Conservation (phyloP, 2,797 vertebrate genomes). For the Myotis myotis region DNA sequence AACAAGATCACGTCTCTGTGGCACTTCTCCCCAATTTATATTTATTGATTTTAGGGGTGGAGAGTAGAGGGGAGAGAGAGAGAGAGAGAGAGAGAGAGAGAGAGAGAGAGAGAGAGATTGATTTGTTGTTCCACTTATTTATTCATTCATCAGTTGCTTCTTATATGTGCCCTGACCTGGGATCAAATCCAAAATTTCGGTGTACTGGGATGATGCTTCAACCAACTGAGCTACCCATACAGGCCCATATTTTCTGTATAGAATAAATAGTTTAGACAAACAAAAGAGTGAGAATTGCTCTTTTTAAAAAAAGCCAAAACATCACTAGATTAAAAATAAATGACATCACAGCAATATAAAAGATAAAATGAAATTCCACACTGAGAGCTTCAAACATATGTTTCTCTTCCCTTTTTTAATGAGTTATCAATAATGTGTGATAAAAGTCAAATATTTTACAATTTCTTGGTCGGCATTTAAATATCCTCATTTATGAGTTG, state of each 20-base stretch:
- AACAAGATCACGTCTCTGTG: not conserved
- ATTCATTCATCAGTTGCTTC: no score
- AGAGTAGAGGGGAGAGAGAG: no score
- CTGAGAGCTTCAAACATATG: not conserved
- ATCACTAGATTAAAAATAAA: not conserved
- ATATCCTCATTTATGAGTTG: not conserved
- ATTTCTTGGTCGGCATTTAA: not conserved
- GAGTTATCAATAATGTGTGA: not conserved
- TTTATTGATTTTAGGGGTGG: not conserved
- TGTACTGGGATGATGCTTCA: not conserved
- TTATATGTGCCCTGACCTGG: no score
- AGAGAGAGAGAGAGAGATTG: no score
- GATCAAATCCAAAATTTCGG: no score
- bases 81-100: no score
- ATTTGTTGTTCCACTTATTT: no score
- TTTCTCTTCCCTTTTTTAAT: slow-evolving; percentile 18
- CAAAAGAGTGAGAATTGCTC: not conserved
- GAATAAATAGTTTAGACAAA: not conserved
- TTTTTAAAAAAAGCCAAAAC: not conserved
- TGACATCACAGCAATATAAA: not conserved
- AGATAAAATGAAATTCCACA: not conserved
- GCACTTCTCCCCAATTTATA: not conserved
- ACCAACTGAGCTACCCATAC: not conserved
- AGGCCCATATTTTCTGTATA: not conserved
- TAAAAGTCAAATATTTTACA: not conserved